phyloP scores from a whole-genome alignment of 2,888 invertebrate genomes.

The Spilarctia lutea region DNA sequence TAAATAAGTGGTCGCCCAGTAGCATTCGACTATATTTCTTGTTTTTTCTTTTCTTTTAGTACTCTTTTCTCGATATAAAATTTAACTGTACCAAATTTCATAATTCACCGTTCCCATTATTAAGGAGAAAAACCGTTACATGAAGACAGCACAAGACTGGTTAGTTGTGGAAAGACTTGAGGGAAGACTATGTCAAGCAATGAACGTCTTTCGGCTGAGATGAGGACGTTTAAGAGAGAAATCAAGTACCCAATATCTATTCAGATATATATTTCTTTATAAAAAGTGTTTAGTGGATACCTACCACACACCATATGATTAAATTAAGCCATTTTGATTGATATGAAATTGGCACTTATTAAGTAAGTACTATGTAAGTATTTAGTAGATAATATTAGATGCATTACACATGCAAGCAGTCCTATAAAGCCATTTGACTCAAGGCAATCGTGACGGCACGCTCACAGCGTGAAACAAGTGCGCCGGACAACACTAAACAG shows the following conservation, averaged over 20 bases:
- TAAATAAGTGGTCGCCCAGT: too few species aligned
- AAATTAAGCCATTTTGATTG: not conserved
- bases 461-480: slow-evolving; percentile 64
- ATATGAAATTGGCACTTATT: not conserved
- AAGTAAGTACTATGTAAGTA: slow-evolving; percentile 12
- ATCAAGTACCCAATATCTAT: not conserved
- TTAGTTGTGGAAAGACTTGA: too few species aligned
- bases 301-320: not conserved
- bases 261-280: not conserved
- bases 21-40: too few species aligned
- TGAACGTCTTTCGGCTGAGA: too few species aligned
- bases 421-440: slow-evolving; percentile 62
- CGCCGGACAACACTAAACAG: slow-evolving; percentile 63
- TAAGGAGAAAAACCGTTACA: too few species aligned
- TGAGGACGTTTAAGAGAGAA: not conserved
- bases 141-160: too few species aligned
- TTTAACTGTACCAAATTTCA: too few species aligned
- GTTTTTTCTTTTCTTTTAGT: too few species aligned
- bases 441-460: slow-evolving; percentile 73
- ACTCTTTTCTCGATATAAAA: too few species aligned
- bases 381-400: slow-evolving; percentile 28
- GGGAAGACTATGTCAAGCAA: too few species aligned
- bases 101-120: too few species aligned
- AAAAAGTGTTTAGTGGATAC: not conserved
- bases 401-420: slow-evolving; percentile 27